Conservation (phyloP, 1,140 invertebrate genomes). For the Plectrocnemia conspersa region DNA sequence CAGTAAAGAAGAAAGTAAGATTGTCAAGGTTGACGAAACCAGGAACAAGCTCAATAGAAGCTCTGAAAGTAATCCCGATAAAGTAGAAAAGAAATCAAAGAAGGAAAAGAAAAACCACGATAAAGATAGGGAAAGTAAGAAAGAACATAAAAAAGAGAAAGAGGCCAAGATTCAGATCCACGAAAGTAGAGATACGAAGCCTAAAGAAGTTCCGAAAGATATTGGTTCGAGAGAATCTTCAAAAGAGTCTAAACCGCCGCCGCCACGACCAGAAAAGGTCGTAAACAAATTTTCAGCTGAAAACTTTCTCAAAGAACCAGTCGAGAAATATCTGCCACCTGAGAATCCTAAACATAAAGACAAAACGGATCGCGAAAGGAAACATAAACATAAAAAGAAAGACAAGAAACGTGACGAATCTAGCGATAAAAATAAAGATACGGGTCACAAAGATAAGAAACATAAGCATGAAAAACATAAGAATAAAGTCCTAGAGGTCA, state of each 20-base stretch:
- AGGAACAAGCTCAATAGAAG: slow-evolving; percentile 49
- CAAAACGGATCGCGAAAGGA: slow-evolving; percentile 47
- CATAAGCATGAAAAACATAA: slow-evolving; percentile 56
- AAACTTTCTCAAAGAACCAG: slow-evolving; percentile 47
- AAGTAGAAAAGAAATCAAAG: slow-evolving; percentile 49
- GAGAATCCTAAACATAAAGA: slow-evolving; percentile 48
- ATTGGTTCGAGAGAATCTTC: slow-evolving; percentile 39
- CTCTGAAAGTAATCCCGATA: slow-evolving; percentile 41
- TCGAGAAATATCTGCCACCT: slow-evolving; percentile 38
- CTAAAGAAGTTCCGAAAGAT: slow-evolving; percentile 48
- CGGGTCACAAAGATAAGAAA: slow-evolving; percentile 52
- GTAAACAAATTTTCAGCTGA: slow-evolving; percentile 48
- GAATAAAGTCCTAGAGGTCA: slow-evolving; percentile 46
- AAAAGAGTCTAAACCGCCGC: slow-evolving; percentile 45
- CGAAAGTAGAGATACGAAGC: slow-evolving; percentile 49
- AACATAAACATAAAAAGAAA: slow-evolving; percentile 53
- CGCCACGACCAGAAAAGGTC: slow-evolving; percentile 42
- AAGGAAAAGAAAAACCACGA: slow-evolving; percentile 52
- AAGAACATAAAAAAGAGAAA: slow-evolving; percentile 52
- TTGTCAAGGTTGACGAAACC: slow-evolving; percentile 39
- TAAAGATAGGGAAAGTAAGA: slow-evolving; percentile 52
- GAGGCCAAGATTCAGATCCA: slow-evolving; percentile 28
- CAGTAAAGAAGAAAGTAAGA: slow-evolving; percentile 50
- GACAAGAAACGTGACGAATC: slow-evolving; percentile 52
- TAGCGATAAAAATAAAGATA: slow-evolving; percentile 53